A percentile compares a stretch with the other conserved stretches of the same genome.
Conservation (phyloP, 92 coral and sea anemone genomes). For the Nematostella vectensis region DNA sequence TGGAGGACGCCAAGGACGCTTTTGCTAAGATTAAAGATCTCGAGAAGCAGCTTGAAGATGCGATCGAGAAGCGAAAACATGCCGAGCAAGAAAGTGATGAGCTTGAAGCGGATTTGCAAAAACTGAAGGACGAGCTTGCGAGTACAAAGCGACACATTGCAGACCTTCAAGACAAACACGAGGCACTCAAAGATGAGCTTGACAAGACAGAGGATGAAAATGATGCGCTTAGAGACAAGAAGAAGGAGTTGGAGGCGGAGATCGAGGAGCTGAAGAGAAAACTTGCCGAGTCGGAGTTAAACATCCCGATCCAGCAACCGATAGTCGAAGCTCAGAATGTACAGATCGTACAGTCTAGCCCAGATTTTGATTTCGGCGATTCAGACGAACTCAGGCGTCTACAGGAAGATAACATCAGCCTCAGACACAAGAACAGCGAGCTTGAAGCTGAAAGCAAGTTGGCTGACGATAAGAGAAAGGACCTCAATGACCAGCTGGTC, state of each 20-base stretch:
- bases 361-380: slow-evolving; percentile 58
- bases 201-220: slow-evolving; percentile 56
- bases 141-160: slow-evolving; percentile 20
- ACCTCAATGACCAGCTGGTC: slow-evolving; percentile 49
- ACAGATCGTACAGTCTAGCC: slow-evolving; percentile 46
- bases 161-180: slow-evolving; percentile 57
- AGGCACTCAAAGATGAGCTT: slow-evolving; percentile 54
- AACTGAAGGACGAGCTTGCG: slow-evolving; percentile 40
- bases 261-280: slow-evolving; percentile 49
- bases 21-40: slow-evolving; percentile 49
- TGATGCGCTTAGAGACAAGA: slow-evolving; percentile 42
- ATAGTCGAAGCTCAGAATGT: slow-evolving; percentile 42
- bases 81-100: slow-evolving; percentile 66
- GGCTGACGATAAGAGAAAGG: slow-evolving; percentile 39
- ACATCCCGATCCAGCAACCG: slow-evolving; percentile 45
- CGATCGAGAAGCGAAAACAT: slow-evolving; percentile 30
- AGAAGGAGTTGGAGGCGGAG: slow-evolving; percentile 49
- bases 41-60: slow-evolving; percentile 46
- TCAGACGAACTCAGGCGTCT: slow-evolving; percentile 57
- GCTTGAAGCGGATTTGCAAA: slow-evolving; percentile 47
- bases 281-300: slow-evolving; percentile 57
- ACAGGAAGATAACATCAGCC: slow-evolving; percentile 49
- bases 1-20: slow-evolving; percentile 53
- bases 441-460: slow-evolving; percentile 47
- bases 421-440: slow-evolving; percentile 33